Evolutionary conservation across 2,888 invertebrate species (phyloP), one percentile per base, ranked within the genome.

Genomic region (Brenthis daphne): DNA sequence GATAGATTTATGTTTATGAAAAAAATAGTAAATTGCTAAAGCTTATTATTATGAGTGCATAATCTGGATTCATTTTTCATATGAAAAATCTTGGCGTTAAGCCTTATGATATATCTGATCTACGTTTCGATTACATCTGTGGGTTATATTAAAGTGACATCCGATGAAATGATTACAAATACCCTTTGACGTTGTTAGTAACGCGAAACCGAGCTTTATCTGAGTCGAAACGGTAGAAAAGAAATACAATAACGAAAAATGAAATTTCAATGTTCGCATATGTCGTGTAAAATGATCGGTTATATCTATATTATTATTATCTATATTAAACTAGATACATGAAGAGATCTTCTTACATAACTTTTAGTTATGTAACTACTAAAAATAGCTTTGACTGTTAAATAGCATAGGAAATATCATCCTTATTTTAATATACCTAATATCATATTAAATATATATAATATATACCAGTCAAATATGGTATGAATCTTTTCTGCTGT

Each of bases 111-210:
- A 14, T 54, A 20, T 58, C 43, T 55, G 43, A 50, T 60, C 48
- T 47, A 33, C 57, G 24, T 66, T 33, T 69, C 50, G 33, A 24
- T 60, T 47, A 64, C 20, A 24, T 70, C 3, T 55, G 57, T 29
- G 43, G 29, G 53, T 48, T 65, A 47, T 57, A 20, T 29, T 57
- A 65, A 53, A 57, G 66, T 43, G 47, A 48, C 24, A 63, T 48
- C 24, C 64, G 51, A 64, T 57, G 50, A 50, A 71, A 71, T 55
- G 54, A 60, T 14, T 50, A 57, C 55, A 65, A 60, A 43, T 64
- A 64, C 33, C 63, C 58, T 64, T 69, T 61, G 55, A 54, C 20
- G 24, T 67, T 71, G 67, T 69, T 71, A 69, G 71, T 64, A 66
- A 71, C 57, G 29, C 29, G 54, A 71, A 50, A 58, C 65, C 57